Evolutionary conservation across 2,888 invertebrate species (phyloP).

Genomic region (Eupithecia tripunctaria): DNA sequence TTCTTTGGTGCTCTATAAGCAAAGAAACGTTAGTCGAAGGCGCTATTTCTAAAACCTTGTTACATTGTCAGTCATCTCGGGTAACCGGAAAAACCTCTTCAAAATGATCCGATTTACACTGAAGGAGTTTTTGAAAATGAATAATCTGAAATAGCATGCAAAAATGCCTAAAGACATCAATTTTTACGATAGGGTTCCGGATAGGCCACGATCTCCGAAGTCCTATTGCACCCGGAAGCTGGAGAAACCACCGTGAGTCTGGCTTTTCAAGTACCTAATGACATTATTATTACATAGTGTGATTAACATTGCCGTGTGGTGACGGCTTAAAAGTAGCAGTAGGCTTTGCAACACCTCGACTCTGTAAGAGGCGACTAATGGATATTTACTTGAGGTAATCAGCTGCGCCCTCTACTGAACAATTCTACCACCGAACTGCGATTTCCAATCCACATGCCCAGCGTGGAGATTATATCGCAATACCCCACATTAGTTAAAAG

Average conservation of each 20-base stretch:
- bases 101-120: slow-evolving; percentile 1
- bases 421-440: too few relatives aligned
- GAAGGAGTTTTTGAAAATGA: not conserved
- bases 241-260: not conserved
- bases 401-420: too few relatives aligned
- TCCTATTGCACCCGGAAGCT: not conserved
- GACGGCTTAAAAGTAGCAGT: too few relatives aligned
- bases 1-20: not conserved
- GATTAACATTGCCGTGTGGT: too few relatives aligned
- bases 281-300: too few relatives aligned
- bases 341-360: too few relatives aligned
- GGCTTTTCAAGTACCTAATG: not conserved
- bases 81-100: not conserved
- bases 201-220: not conserved
- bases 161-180: not conserved
- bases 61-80: not conserved
- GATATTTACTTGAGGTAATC: too few relatives aligned
- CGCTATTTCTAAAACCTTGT: not conserved
- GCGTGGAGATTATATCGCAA: too few relatives aligned
- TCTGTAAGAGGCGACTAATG: too few relatives aligned
- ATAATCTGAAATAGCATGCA: not conserved
- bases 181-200: not conserved
- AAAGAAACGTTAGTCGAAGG: not conserved
- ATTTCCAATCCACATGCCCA: too few relatives aligned
- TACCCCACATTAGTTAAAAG: too few relatives aligned